Percentiles rank a stretch among this genome's conserved stretches.
Conservation (phyloP, 1,140 invertebrate genomes). For the Lasaia peninsularis region DNA sequence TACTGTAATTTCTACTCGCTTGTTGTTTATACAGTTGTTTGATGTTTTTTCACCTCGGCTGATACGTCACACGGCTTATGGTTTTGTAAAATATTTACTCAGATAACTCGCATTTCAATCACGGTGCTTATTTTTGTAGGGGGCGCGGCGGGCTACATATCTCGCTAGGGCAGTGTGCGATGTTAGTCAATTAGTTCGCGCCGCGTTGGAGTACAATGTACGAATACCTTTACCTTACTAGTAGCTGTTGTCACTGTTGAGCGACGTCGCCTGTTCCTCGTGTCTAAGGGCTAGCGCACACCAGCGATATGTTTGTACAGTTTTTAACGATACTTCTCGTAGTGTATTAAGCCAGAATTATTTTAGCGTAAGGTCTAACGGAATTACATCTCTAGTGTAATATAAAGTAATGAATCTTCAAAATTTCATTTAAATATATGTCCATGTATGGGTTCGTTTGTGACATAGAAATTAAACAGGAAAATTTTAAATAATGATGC, state of each 20-base stretch:
- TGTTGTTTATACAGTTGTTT: conserved; percentile 53
- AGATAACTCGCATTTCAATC: conserved; percentile 47
- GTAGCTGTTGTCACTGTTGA: conserved; percentile 48
- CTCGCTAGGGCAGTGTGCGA: conserved; percentile 16
- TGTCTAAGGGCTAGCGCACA: not conserved
- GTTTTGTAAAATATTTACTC: conserved; percentile 36
- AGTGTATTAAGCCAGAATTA: conserved; percentile 70
- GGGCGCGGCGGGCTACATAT: conserved; percentile 30
- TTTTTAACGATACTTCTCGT: conserved; percentile 74
- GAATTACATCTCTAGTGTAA: conserved; percentile 72
- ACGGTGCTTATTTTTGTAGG: conserved; percentile 51
- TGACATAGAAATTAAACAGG: conserved; percentile 66
- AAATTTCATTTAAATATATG: conserved; percentile 47
- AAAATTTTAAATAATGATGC: conserved; percentile 72
- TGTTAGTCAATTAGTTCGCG: conserved; percentile 40
- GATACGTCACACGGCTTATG: conserved; percentile 18
- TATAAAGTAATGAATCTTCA: conserved; percentile 46
- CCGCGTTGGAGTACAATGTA: conserved; percentile 56
- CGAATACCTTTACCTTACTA: conserved; percentile 50
- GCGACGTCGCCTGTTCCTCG: conserved; percentile 38
- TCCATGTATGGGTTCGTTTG: conserved; percentile 43
- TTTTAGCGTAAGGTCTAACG: conserved; percentile 73
- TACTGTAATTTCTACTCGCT: conserved; percentile 60
- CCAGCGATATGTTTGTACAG: conserved; percentile 67
- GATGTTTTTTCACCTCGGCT: conserved; percentile 33